Evolutionary conservation across 2,888 invertebrate genomes (phyloP), one percentile per base, ranked within the genome.

Genomic region (Apeira syringaria): DNA sequence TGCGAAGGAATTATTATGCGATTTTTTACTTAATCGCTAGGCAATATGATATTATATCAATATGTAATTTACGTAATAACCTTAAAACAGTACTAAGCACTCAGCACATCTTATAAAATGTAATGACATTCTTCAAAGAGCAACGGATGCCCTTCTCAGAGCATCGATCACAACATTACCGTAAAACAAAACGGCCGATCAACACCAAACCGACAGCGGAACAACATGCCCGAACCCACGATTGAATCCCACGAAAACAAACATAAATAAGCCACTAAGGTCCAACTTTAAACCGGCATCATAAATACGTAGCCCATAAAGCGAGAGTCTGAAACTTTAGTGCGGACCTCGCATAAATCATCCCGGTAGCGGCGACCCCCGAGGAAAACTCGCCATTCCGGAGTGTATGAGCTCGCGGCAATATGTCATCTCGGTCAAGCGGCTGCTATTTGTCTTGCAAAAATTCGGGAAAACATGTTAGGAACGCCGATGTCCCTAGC

Each of bases 361-460:
- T 68, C 43, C 10, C 17, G 18, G 26, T n/a, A 15, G 24, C 22
- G 9, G 10, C 28, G 66, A 66, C 44, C 44, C 44, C 25, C 29
- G 43, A 35, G 33, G 43, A 24, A 20, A 32, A 68, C 68, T 59
- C 65, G 65, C 74, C 71, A 76, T 79, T 72, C 72, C 74, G 68
- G 68, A 79, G 78, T 82, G 74, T 75, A 80, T 80, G 74, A 75
- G 66, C 29, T 63, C 71, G 68, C 59, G 54, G 64, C 84, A 80
- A 81, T 86, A 84, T 84, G 87, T 87, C 86, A 85, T 83, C 64
- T 79, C 68, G 80, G 81, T 80, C 85, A 79, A 83, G 77, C 68
- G 61, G 54, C 76, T 74, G 77, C 72, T 72, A 85, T 86, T 81
- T 80, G 84, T 87, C 87, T 86, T 81, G 85, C 84, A 85, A 83